Percentiles rank a stretch among this genome's conserved stretches.
phyloP scores from a whole-genome alignment of 2,888 invertebrate species.

The Cheilosia vulpina region DNA sequence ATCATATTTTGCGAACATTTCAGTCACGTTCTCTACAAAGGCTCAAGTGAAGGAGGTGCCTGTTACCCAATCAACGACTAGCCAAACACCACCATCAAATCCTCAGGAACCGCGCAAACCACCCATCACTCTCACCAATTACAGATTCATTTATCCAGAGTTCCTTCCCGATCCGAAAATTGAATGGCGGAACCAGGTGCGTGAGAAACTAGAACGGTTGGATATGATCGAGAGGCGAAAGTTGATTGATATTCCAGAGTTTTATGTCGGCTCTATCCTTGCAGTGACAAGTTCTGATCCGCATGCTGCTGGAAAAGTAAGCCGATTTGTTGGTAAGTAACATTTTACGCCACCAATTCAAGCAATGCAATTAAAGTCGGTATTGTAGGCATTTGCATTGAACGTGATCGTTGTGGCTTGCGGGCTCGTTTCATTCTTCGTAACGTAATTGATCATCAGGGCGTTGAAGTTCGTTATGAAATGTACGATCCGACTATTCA shows the following conservation, averaged over 20 bases:
- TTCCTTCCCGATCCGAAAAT: constrained; percentile 95
- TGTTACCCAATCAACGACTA: constrained; percentile 63
- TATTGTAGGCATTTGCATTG: constrained; percentile 92
- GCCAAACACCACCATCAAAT: constrained; percentile 20
- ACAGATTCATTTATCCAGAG: constrained; percentile 92
- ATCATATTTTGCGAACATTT: constrained; percentile 11
- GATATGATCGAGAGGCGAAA: constrained; percentile 94
- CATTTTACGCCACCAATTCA: neutral
- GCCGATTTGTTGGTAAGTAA: constrained; percentile 85
- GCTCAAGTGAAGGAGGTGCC: constrained; percentile 61
- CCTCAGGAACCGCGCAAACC: constrained; percentile 77
- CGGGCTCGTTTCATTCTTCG: constrained; percentile 93
- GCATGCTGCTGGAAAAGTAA: constrained; percentile 92
- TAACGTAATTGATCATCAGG: constrained; percentile 96
- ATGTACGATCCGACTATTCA: constrained; percentile 97
- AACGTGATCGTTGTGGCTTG: constrained; percentile 92
- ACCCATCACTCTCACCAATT: constrained; percentile 84
- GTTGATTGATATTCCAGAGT: constrained; percentile 96
- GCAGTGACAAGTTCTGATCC: constrained; percentile 94
- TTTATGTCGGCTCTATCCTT: constrained; percentile 97
- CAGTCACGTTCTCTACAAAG: constrained; percentile 75
- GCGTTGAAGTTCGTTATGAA: constrained; percentile 87
- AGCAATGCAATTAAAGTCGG: neutral
- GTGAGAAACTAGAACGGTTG: constrained; percentile 94
- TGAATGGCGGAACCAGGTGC: constrained; percentile 89